Evolutionary conservation across 2,113 vertebrate species (phyloP), one percentile per base, ranked within the genome.

Genomic region (Laticauda laticaudata): DNA sequence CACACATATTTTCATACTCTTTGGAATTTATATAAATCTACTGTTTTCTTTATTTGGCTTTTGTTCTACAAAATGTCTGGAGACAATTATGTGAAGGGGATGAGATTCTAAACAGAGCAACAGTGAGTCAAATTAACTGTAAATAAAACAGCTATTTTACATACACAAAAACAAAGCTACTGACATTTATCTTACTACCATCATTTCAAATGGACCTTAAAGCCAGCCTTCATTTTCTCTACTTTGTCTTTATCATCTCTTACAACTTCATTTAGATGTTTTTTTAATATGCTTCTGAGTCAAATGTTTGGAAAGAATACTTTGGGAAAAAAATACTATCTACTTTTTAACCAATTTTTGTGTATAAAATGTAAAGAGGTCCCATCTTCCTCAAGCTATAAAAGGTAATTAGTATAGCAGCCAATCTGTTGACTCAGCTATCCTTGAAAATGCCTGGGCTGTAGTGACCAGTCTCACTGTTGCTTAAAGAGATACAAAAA

Each of bases 1-100:
- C 61, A 48, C 23, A 88, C 89, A 61, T 86, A 81, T 92, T 61
- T 54, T 92, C 86, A 90, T 43, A 43, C n/a, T 92, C 81, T 24
- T 15, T 94, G 53, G 53, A 92, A 93, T 91, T 93, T 91, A 91
- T 87, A 92, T 51, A n/a, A 11, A 24, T 89, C 59, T 54, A 91
- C 89, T 51, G 54, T 92, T 94, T 92, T 53, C 75, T 90, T 91
- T 88, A 59, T 86, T 48, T 29, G 55, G 54, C 43, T 90, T 90
- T 91, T 75, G 18, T 64, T 56, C 91, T 69, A 57, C 2, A 86
- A 88, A 88, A 39, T 56, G 89, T 91, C 87, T 93, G 90, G 91
- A 92, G 53, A 93, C 81, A 85, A 57, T 86, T 0, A 64, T 24
- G 21, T 81, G 56, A 53, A n/a, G 43, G 45, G 43, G 57, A 18